A percentile compares a stretch with the other conserved stretches of the same genome.
Conservation (phyloP, 1,140 invertebrate genomes). For the Trachelipus rathkii region DNA sequence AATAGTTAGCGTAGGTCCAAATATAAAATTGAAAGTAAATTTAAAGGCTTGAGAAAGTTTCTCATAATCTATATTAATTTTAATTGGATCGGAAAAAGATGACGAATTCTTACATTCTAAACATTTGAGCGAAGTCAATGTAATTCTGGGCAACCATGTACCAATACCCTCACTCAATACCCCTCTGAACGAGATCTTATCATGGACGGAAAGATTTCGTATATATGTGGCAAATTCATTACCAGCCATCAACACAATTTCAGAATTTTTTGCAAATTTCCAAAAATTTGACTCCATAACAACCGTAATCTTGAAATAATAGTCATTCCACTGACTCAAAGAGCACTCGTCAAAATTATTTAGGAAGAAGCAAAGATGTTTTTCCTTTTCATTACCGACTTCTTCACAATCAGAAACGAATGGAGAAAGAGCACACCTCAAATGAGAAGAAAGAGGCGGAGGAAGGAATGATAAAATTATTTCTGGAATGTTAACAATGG, state of each 20-base stretch:
- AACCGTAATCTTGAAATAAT: neutral
- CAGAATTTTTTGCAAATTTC: neutral
- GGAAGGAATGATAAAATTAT: neutral
- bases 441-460: neutral
- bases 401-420: neutral
- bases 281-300: neutral
- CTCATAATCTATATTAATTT: neutral
- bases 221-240: neutral
- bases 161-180: neutral
- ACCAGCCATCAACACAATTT: neutral
- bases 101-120: neutral
- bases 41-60: neutral
- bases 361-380: neutral
- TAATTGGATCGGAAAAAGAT: neutral
- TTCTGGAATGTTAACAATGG: neutral
- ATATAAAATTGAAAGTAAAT: slow-evolving; percentile 3
- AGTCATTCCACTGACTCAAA: neutral
- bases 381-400: neutral
- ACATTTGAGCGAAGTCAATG: neutral
- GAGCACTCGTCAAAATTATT: neutral
- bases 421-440: neutral
- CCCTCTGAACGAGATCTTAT: neutral
- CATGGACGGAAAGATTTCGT: neutral
- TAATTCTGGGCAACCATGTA: neutral
- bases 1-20: neutral